A percentile compares a stretch with the other conserved stretches of the same genome.
Evolutionary conservation across 1,140 invertebrate species (phyloP).

Genomic region (Rhizoglyphus robini): DNA sequence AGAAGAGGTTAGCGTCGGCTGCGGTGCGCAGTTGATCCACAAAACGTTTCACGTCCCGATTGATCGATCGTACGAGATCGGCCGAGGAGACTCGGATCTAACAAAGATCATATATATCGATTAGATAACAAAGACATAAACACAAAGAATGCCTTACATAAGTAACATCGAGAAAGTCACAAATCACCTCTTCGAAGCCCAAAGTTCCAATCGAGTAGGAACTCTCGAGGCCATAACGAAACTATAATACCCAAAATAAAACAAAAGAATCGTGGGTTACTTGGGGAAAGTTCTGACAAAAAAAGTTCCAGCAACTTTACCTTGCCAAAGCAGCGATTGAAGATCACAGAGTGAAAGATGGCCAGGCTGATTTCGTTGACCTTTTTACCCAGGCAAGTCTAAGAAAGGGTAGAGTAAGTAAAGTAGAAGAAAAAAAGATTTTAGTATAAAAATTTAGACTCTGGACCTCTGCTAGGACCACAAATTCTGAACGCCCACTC

Average conservation of each 20-base stretch:
- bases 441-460: no score
- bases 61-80: slow-evolving; percentile 55
- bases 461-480: no score
- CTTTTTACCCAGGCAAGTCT: slow-evolving; percentile 59
- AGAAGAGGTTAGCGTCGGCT: slow-evolving; percentile 41
- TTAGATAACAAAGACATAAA: neutral
- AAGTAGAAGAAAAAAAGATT: no score
- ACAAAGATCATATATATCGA: slow-evolving; percentile 19
- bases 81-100: slow-evolving; percentile 70
- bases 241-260: slow-evolving; percentile 36
- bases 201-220: slow-evolving; percentile 88
- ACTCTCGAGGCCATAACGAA: slow-evolving; percentile 79
- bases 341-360: slow-evolving; percentile 87
- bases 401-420: slow-evolving; percentile 18
- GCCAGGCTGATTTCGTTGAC: slow-evolving; percentile 85
- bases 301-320: no score
- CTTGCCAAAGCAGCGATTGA: slow-evolving; percentile 84
- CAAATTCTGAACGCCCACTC: no score
- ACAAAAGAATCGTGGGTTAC: no score
- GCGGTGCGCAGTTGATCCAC: slow-evolving; percentile 35
- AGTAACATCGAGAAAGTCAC: slow-evolving; percentile 92
- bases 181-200: slow-evolving; percentile 86
- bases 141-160: slow-evolving; percentile 52
- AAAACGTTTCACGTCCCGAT: slow-evolving; percentile 54
- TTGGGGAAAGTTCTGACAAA: no score